phyloP scores from a whole-genome alignment of 23 tunicate species.

The Oikopleura albicans region DNA sequence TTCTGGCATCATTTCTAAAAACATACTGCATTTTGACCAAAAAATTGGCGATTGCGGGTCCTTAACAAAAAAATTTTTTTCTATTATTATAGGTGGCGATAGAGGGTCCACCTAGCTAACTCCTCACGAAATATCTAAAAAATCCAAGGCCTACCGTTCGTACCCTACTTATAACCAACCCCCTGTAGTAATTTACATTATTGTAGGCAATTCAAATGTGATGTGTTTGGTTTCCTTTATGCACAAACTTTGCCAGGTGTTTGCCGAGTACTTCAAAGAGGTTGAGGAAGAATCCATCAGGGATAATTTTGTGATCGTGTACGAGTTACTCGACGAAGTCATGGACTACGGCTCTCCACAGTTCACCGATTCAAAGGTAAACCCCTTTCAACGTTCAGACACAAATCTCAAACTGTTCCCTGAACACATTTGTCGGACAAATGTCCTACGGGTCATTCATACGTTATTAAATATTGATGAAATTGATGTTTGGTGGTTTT shows the following conservation, averaged over 20 bases:
- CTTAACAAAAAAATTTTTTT: too few species aligned
- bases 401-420: conserved; percentile 21
- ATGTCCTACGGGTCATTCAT: neutral
- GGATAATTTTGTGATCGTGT: conserved; percentile 90
- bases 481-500: too few species aligned
- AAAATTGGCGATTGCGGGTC: too few species aligned
- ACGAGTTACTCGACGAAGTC: conserved; percentile 83
- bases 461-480: neutral
- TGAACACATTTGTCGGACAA: neutral
- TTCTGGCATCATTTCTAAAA: too few species aligned
- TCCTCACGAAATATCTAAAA: too few species aligned
- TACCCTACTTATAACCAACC: too few species aligned
- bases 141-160: too few species aligned
- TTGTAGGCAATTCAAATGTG: conserved; percentile 58
- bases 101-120: too few species aligned
- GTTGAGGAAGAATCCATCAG: conserved; percentile 84
- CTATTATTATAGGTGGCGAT: too few species aligned
- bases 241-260: conserved; percentile 87
- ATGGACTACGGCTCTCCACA: conserved; percentile 94
- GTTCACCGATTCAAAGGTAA: conserved; percentile 86
- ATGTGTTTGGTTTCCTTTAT: conserved; percentile 73
- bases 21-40: too few species aligned
- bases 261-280: conserved; percentile 79
- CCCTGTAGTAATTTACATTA: too few species aligned
- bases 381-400: too few species aligned